Conservation (phyloP, 2,888 invertebrate genomes). For the Tetramorium bicarinatum region DNA sequence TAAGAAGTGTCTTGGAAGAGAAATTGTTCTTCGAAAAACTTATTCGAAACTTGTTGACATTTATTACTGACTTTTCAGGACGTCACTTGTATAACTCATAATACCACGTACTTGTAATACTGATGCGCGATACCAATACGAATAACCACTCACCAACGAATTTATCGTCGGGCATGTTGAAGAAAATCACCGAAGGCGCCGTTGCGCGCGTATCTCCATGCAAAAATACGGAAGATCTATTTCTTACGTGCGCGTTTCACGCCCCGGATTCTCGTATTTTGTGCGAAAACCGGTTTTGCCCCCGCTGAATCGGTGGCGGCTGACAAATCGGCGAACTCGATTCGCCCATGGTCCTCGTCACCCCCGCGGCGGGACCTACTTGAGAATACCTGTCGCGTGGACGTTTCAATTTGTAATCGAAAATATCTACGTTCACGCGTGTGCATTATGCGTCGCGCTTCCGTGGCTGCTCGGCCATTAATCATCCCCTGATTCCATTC, state of each 20-base stretch:
- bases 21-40: neutral
- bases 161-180: slow-evolving; percentile 16
- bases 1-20: neutral
- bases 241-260: slow-evolving; percentile 34
- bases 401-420: slow-evolving; percentile 76
- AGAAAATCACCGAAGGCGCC: slow-evolving; percentile 12
- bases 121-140: neutral
- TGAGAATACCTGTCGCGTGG: slow-evolving; percentile 58
- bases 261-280: slow-evolving; percentile 48
- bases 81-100: neutral
- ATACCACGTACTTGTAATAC: neutral
- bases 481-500: slow-evolving; percentile 63
- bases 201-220: slow-evolving; percentile 10
- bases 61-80: neutral
- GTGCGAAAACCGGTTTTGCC: slow-evolving; percentile 66
- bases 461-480: slow-evolving; percentile 47
- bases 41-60: neutral
- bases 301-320: slow-evolving; percentile 41
- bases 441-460: slow-evolving; percentile 51
- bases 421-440: slow-evolving; percentile 61
- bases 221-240: slow-evolving; percentile 52
- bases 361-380: slow-evolving; percentile 60
- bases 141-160: slow-evolving; percentile 20
- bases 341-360: slow-evolving; percentile 25
- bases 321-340: slow-evolving; percentile 65